Base-by-base conservation (phyloP, 2,113 vertebrate species). In the Hippocampus abdominalis region DNA sequence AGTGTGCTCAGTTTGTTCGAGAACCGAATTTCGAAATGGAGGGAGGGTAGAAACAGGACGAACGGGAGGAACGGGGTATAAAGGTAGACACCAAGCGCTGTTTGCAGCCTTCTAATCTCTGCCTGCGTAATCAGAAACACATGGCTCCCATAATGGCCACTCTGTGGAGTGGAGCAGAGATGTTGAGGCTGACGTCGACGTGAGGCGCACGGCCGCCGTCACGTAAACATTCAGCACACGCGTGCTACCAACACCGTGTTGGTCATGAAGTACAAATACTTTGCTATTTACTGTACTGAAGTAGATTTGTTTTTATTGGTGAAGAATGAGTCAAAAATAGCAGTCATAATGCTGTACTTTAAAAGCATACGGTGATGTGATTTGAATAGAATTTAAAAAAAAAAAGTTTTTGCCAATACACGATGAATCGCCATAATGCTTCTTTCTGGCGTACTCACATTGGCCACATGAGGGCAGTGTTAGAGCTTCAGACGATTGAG, bases 111-210 rank as follows among this genome's bases (percentile, higher is more conserved):
- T 86, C 81, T 87, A 90, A 91, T 90, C 88, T 83, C 74, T 54
- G 81, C 74, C 71, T 63, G 75, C 74, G 71, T 91, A 90, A 91
- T 90, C 81, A 87, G 77, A 89, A 90, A 87, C 86, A 90, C 87
- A 91, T 90, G 86, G 82, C 70, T 77, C 75, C 76, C 66, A 87
- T 90, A 89, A 89, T 87, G 87, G 85, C 83, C 86, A 71, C 81
- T 85, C 79, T 89, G 78, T 68, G 69, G 78, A 74, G 77, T 56
- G 56, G 73, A 84, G 57, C 71, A 65, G 80, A 79, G 73, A 72
- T 73, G 82, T 46, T 1, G 56, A 83, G 74, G 79, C 76, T 79
- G 65, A 77, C 53, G 56, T 53, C 83, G 71, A 77, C 77, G 78
- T 67, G 49, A 48, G 12, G 32, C 68, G 59, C 75, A 65, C 60